These are phyloP conservation scores for Mechanitis mazaeus DNA, from an alignment of 2,888 invertebrate genomes.

Conservation along the genomic window DNA sequence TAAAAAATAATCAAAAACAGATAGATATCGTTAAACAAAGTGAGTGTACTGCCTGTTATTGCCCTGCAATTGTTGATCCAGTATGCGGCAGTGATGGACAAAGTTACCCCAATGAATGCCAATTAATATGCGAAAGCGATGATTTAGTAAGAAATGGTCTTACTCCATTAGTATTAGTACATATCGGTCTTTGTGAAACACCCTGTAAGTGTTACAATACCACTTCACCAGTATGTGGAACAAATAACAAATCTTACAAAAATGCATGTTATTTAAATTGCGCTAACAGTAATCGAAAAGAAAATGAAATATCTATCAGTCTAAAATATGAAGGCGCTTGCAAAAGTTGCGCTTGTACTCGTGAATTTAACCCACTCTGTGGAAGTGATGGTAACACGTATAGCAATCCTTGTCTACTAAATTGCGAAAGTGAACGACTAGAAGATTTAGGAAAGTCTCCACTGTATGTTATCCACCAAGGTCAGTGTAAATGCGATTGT, in stretches of 20 bases:
- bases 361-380: slow-evolving; percentile 31
- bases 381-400: slow-evolving; percentile 40
- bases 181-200: slow-evolving; percentile 17
- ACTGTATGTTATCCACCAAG: slow-evolving; percentile 24
- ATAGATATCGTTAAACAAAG: slow-evolving; percentile 17
- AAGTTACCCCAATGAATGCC: slow-evolving; percentile 28
- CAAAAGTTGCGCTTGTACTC: slow-evolving; percentile 22
- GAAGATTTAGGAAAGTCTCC: slow-evolving; percentile 23
- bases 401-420: slow-evolving; percentile 36
- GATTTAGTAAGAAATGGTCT: slow-evolving; percentile 11
- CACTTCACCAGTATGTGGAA: slow-evolving; percentile 26
- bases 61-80: slow-evolving; percentile 21
- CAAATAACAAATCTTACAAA: slow-evolving; percentile 25
- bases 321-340: slow-evolving; percentile 29
- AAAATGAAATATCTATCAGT: slow-evolving; percentile 19
- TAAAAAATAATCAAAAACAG: slow-evolving; percentile 8
- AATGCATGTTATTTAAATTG: slow-evolving; percentile 27
- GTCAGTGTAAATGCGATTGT: slow-evolving; percentile 27
- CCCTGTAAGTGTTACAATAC: slow-evolving; percentile 24
- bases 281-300: slow-evolving; percentile 18
- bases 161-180: slow-evolving; percentile 14
- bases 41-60: slow-evolving; percentile 20
- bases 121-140: slow-evolving; percentile 25
- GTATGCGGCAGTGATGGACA: slow-evolving; percentile 30
- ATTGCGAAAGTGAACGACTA: slow-evolving; percentile 37